These are phyloP conservation scores for Rhopalosiphum padi DNA, from an alignment of 1,140 invertebrate species.

Conservation along the genomic window DNA sequence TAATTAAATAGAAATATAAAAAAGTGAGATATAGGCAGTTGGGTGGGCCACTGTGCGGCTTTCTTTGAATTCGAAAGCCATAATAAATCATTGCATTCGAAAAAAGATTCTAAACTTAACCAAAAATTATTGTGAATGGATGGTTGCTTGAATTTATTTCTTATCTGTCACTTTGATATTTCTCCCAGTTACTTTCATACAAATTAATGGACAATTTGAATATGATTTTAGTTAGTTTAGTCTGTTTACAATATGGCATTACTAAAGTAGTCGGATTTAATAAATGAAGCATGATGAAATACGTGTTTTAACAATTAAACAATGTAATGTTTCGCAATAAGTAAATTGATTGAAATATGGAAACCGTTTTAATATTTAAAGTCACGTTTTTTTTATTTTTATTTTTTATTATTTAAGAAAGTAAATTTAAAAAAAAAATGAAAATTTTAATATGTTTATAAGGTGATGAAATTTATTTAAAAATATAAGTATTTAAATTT, in stretches of 20 bases:
- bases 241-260: neutral
- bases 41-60: constrained; percentile 4
- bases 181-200: neutral
- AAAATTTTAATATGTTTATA: neutral
- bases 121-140: neutral
- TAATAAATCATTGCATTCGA: constrained; percentile 7
- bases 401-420: neutral
- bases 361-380: neutral
- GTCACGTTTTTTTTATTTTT: neutral
- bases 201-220: too few relatives aligned
- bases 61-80: neutral
- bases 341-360: neutral
- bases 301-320: neutral
- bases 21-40: neutral
- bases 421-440: neutral
- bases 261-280: neutral
- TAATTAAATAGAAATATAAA: constrained; percentile 14
- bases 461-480: neutral
- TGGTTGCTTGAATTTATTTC: neutral
- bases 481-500: neutral
- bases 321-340: neutral
- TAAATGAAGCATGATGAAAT: neutral
- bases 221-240: too few relatives aligned
- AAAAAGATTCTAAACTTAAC: neutral
- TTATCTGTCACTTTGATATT: neutral